A percentile compares a stretch with the other conserved stretches of the same genome.
Evolutionary conservation across 1,140 invertebrate species (phyloP).

Genomic region (Trachymyrmex cornetzi): DNA sequence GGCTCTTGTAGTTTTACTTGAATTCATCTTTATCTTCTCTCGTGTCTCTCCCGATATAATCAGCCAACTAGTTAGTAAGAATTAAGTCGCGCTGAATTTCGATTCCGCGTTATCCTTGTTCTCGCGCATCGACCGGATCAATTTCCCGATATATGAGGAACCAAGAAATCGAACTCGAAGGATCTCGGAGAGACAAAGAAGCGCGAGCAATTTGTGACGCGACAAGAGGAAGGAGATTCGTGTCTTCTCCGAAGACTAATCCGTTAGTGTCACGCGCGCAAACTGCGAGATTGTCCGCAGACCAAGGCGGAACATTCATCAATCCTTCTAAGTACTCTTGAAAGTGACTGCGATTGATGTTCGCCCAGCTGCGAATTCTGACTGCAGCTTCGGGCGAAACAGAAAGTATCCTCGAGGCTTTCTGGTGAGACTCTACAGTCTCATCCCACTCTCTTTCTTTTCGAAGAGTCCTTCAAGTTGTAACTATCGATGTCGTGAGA

Average conservation of each 20-base stretch:
- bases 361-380: constrained; percentile 11
- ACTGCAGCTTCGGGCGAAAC: constrained; percentile 24
- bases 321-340: constrained; percentile 32
- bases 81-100: background rate
- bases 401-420: constrained; percentile 49
- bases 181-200: background rate
- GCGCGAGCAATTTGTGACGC: background rate
- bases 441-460: constrained; percentile 22
- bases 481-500: constrained; percentile 32
- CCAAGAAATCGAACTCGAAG: background rate
- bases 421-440: background rate
- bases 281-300: constrained; percentile 21
- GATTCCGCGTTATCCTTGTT: constrained; percentile 5
- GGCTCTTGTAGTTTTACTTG: constrained; percentile 28
- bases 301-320: constrained; percentile 38
- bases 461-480: constrained; percentile 13
- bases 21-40: constrained; percentile 28
- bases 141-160: background rate
- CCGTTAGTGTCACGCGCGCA: constrained; percentile 26
- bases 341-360: constrained; percentile 40
- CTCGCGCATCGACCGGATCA: constrained; percentile 18
- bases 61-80: constrained; percentile 35
- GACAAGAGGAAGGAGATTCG: background rate
- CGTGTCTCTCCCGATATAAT: constrained; percentile 40
- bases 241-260: constrained; percentile 27